These are phyloP conservation scores for Paradoxurus hermaphroditus DNA, from an alignment of 2,113 vertebrate species.

Conservation along the genomic window DNA sequence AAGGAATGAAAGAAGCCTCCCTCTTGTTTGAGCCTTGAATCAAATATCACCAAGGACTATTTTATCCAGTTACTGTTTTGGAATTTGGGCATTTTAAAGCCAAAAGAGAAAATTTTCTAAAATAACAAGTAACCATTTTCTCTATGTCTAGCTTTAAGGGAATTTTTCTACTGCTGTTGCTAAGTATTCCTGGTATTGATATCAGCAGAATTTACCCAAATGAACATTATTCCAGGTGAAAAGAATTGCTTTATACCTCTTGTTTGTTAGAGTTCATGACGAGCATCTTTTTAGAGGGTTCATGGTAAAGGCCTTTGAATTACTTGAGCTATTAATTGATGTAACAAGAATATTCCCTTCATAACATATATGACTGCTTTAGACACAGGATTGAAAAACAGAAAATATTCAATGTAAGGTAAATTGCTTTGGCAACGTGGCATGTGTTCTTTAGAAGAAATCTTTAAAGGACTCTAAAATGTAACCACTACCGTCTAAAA, in stretches of 20 bases:
- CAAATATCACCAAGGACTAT: neutral
- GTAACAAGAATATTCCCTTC: neutral
- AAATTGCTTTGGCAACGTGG: neutral
- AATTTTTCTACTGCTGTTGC: neutral
- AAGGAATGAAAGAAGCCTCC: neutral
- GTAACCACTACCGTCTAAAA: constrained; percentile 30
- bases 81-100: constrained; percentile 14
- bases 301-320: neutral
- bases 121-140: neutral
- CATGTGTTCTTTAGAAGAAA: constrained; percentile 22
- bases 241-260: neutral
- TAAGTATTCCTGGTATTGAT: neutral
- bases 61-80: neutral
- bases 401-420: neutral
- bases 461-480: constrained; percentile 30
- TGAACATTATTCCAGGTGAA: neutral
- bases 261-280: neutral
- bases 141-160: neutral
- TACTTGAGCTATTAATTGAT: constrained; percentile 6
- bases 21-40: neutral
- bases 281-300: neutral
- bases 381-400: neutral
- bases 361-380: neutral
- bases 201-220: neutral
- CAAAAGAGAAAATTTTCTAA: constrained; percentile 44